Base-by-base conservation (phyloP, 2,113 vertebrate genomes). In the Romanogobio albipinnatus region DNA sequence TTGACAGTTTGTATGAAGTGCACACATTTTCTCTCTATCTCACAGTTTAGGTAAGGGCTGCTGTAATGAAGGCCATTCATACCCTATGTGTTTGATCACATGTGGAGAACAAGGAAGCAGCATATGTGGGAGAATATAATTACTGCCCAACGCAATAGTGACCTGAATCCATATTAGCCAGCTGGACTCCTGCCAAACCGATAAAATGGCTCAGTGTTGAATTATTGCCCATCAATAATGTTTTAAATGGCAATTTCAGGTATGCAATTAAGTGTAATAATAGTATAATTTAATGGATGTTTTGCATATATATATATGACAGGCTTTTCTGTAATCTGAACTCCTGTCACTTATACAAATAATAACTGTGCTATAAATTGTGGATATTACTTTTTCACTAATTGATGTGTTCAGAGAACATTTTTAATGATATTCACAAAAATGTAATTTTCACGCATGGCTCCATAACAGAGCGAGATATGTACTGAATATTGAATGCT, bases 111-210 rank as follows among this genome's bases (percentile, higher is more conserved):
- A 82, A 53, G 47, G 45, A 85, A 85, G 70, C 49, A 80, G 77
- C 77, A 83, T 87, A 76, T 80, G 86, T 80, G 17, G n/a, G 59
- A 45, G 59, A 24, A 82, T 76, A 61, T 83, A 85, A 85, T 87
- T 89, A 85, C 66, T 77, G 33, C 76, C 83, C 45, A 78, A 64
- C 58, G 68, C 49, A 66, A 36, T 17, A 84, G 66, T 81, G 75
- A 85, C 74, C 61, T 58, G 43, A 51, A 59, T 76, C n/a, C 61
- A 76, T 79, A 66, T 79, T 66, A 85, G 45, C 24, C 17, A n/a
- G 58, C n/a, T 36, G 61, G 26, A 29, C 2, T 49, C 15, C 17
- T 47, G 5, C 24, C 14, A 45, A 62, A 5, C 36, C 76, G 36
- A 17, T 64, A 26, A 49, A 64, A 47, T 64, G 39, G 36, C 14